Evolutionary conservation across 2,797 vertebrate species (phyloP).

Genomic region (Ctenopoma multispine): DNA sequence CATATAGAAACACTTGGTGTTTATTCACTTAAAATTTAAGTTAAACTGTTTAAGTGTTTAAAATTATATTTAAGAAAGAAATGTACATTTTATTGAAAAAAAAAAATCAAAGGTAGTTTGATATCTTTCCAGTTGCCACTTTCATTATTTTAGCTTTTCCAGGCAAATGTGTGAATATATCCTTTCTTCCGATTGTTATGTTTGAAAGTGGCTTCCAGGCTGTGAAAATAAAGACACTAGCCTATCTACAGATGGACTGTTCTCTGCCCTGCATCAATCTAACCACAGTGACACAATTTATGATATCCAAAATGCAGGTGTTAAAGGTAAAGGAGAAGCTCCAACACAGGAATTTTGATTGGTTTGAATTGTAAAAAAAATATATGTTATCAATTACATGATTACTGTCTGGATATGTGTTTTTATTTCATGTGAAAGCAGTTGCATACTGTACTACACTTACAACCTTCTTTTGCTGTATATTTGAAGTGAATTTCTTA

Average conservation of each 20-base stretch:
- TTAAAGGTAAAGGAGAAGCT: not conserved
- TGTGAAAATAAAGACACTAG: conserved; percentile 73
- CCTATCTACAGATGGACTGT: conserved; percentile 35
- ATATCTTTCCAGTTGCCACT: conserved; percentile 33
- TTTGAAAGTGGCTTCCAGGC: conserved; percentile 65
- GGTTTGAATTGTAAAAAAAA: not conserved
- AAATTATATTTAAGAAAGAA: conserved; percentile 44
- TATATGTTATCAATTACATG: not conserved
- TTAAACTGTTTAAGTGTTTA: conserved; percentile 16
- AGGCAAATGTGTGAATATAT: conserved; percentile 53
- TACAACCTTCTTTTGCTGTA: conserved; percentile 1
- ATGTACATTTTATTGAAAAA: conserved; percentile 54
- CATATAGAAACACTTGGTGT: conserved; percentile 11
- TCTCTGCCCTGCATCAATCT: conserved; percentile 35
- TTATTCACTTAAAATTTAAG: conserved; percentile 28
- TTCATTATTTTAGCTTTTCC: conserved; percentile 45
- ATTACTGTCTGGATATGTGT: not conserved
- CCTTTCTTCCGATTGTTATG: conserved; percentile 49
- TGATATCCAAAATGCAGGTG: not conserved
- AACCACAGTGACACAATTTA: not conserved
- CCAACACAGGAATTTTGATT: not conserved
- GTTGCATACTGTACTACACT: not conserved
- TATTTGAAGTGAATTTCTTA: not conserved
- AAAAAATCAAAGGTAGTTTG: conserved; percentile 14
- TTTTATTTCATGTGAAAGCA: not conserved